Conservation (phyloP, 2,113 vertebrate species). For the Platichthys stellatus region DNA sequence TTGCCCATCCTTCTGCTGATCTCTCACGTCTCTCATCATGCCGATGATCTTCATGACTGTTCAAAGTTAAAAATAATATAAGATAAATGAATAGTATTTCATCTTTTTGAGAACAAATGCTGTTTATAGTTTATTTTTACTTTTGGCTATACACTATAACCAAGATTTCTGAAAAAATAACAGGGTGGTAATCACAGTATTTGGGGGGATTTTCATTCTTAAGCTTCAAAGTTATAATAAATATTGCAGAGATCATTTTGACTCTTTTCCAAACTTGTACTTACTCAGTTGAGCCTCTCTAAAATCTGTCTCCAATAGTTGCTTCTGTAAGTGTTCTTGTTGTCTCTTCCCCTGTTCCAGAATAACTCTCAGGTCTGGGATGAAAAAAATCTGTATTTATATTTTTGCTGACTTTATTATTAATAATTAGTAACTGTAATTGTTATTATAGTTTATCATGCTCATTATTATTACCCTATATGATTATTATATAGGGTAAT, state of each 20-base stretch:
- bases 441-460: not conserved
- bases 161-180: not conserved
- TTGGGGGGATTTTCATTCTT: not conserved
- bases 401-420: not conserved
- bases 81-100: not conserved
- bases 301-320: constrained; percentile 32
- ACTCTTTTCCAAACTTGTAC: constrained; percentile 4
- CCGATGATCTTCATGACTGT: constrained; percentile 42
- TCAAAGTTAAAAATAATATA: not conserved
- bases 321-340: not conserved
- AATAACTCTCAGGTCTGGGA: constrained; percentile 16
- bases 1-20: not conserved
- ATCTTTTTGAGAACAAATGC: not conserved
- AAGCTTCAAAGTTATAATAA: not conserved
- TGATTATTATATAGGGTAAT: not conserved
- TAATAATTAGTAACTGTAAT: too few relatives aligned
- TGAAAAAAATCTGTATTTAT: not conserved
- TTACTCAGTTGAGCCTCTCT: constrained; percentile 46
- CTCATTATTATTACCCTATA: too few relatives aligned
- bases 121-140: not conserved
- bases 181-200: not conserved
- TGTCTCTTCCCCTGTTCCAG: constrained; percentile 26
- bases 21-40: constrained; percentile 48
- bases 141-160: not conserved
- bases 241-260: not conserved